Evolutionary conservation across 2,888 invertebrate species (phyloP), one percentile per base, ranked within the genome.

Genomic region (Drepana falcataria): DNA sequence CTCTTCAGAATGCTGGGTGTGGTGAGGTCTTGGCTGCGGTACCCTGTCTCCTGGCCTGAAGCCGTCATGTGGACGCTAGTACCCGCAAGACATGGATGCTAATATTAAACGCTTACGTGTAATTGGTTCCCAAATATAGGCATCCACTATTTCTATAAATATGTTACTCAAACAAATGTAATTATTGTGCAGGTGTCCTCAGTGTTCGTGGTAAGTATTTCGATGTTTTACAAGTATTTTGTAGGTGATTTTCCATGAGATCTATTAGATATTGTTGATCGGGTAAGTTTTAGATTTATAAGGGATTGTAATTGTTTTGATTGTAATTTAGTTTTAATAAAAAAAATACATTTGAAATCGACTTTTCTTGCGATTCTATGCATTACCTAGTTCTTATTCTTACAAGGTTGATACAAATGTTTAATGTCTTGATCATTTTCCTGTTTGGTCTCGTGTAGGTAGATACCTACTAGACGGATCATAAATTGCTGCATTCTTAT

Each of bases 51-150:
- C 2, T 61, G 87, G 34, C 79, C 81, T 0, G 82, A 83, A 41
- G 87, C 85, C 2, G 59, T 88, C 48, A 48, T 89, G 57, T 89
- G 89, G 89, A 65, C 80, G 33, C 66, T 87, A 35, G 71, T 83
- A 52, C 89, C 90, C 2, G 79, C 87, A 5, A 61, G 88, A 9
- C 83, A 82, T 55, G 87, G 89, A 52, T 85, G 84, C 65, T 82
- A 66, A 63, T 55, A 56, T 48, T 41, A 21, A 21, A 21, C 21
- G 21, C 21, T 21, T 21, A 21, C 21, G 21, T 21, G 21, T 21
- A 21, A 21, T 9, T 37, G 47, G 47, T 53, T 33, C 44, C 34
- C 44, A n/a, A 48, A 47, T 47, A 47, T 9, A 47, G 21, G 21
- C 21, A 21, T 21, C 21, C 1, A 21, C 21, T 21, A 21, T 21